These are phyloP conservation scores for Chanos chanos DNA, from an alignment of 2,797 vertebrate species.

Conservation along the genomic window DNA sequence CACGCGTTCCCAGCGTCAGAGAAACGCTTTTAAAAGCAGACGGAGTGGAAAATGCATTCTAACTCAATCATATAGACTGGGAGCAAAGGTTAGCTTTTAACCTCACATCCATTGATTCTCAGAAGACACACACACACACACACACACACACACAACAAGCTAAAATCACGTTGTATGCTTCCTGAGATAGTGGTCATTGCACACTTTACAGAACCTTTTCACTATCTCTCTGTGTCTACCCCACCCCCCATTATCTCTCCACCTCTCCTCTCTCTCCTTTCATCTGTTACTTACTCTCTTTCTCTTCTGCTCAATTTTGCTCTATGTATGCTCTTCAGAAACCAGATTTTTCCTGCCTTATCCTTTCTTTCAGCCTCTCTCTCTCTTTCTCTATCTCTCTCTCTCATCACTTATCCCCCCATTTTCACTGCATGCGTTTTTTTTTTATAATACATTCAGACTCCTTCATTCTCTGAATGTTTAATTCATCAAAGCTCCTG, in stretches of 20 bases:
- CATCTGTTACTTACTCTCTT: slow-evolving; percentile 1
- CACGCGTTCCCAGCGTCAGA: not conserved
- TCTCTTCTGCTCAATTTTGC: slow-evolving; percentile 2
- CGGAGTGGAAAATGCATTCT: too few relatives aligned
- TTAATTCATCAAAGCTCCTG: slow-evolving; percentile 79
- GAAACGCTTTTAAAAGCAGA: too few relatives aligned
- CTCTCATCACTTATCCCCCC: too few relatives aligned
- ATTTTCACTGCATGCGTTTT: slow-evolving; percentile 17
- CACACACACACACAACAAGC: slow-evolving; percentile 45
- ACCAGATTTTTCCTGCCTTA: slow-evolving; percentile 27
- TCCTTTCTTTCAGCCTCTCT: slow-evolving; percentile 17
- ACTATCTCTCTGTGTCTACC: slow-evolving; percentile 13
- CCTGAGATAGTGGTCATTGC: too few relatives aligned
- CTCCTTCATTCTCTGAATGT: slow-evolving; percentile 69
- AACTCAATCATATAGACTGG: too few relatives aligned
- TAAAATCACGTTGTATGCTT: too few relatives aligned
- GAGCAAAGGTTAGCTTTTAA: too few relatives aligned
- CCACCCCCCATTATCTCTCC: slow-evolving; percentile 5
- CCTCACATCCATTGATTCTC: slow-evolving; percentile 29
- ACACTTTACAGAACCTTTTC: slow-evolving; percentile 21
- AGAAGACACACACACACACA: slow-evolving; percentile 17
- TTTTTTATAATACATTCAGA: slow-evolving; percentile 68
- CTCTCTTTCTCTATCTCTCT: slow-evolving; percentile 12
- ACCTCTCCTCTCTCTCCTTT: slow-evolving; percentile 5
- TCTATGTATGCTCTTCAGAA: not conserved